Percentiles rank a stretch among this genome's conserved stretches.
phyloP scores from a whole-genome alignment of 2,113 vertebrate species.

The Silurus glanis region DNA sequence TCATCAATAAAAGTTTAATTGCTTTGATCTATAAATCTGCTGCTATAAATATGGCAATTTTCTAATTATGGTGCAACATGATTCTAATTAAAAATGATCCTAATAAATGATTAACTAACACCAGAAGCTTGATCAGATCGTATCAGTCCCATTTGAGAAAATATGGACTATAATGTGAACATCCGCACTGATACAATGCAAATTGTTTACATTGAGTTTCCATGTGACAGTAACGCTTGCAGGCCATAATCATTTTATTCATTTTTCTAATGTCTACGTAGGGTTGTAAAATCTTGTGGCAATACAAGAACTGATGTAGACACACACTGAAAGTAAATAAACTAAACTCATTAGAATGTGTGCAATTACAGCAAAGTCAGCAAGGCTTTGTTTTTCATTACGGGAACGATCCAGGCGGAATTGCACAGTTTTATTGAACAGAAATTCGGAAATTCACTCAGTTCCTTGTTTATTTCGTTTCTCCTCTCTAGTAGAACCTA shows the following conservation, averaged over 20 bases:
- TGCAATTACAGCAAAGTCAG: not conserved
- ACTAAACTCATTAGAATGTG: not conserved
- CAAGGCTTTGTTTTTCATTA: slow-evolving; percentile 1
- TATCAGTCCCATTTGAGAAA: not conserved
- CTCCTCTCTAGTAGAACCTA: not conserved
- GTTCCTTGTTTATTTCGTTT: not conserved
- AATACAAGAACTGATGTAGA: not conserved
- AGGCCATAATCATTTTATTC: not conserved
- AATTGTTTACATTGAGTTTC: not conserved
- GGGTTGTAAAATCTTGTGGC: slow-evolving; percentile 8
- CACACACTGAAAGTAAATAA: slow-evolving; percentile 12
- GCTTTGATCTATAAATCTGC: not conserved
- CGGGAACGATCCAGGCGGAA: slow-evolving; percentile 2
- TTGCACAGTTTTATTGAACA: slow-evolving; percentile 3
- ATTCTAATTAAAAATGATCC: not conserved
- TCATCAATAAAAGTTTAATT: not conserved
- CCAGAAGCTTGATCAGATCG: not conserved
- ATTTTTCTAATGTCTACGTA: slow-evolving; percentile 7
- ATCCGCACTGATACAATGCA: not conserved
- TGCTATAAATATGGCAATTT: not conserved
- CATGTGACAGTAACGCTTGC: not conserved
- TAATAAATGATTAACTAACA: not conserved
- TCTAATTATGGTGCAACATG: not conserved
- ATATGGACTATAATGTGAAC: not conserved
- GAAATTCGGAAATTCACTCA: not conserved